These are phyloP conservation scores for Escarpia spicata DNA, from an alignment of 2,888 invertebrate species.

Conservation along the genomic window DNA sequence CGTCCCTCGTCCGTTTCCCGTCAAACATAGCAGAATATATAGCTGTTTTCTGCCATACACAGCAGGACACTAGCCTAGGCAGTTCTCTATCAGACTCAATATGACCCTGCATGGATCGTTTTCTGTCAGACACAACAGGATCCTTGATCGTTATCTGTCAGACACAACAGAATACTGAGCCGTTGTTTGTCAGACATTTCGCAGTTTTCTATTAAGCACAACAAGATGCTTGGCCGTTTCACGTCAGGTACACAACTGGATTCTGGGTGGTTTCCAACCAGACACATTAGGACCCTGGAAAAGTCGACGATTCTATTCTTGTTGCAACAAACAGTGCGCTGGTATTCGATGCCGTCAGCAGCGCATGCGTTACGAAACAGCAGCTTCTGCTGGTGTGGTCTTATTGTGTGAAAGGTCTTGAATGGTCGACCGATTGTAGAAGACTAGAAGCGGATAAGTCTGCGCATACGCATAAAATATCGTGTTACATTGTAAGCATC, in stretches of 20 bases:
- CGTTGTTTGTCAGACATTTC: no score
- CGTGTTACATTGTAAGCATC: no score
- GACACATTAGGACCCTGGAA: constrained; percentile 1
- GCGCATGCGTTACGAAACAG: background rate
- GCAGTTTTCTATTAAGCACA: background rate
- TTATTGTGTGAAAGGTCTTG: background rate
- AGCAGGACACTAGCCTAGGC: background rate
- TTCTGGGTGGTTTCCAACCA: background rate
- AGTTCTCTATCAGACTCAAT: background rate
- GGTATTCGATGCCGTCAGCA: background rate
- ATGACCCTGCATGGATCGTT: background rate
- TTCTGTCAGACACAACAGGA: background rate
- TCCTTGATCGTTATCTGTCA: background rate
- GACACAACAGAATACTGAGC: background rate
- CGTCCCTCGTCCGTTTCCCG: background rate
- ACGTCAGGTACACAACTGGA: background rate
- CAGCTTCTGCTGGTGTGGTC: background rate
- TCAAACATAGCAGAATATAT: background rate
- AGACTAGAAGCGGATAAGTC: no score
- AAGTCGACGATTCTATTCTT: background rate
- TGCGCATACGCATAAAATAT: no score
- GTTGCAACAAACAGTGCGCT: background rate
- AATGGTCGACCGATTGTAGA: background rate
- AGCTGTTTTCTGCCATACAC: background rate
- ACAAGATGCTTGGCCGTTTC: background rate